These are phyloP conservation scores for Lipophrys pholis DNA, from an alignment of 2,113 vertebrate species.

Conservation along the genomic window DNA sequence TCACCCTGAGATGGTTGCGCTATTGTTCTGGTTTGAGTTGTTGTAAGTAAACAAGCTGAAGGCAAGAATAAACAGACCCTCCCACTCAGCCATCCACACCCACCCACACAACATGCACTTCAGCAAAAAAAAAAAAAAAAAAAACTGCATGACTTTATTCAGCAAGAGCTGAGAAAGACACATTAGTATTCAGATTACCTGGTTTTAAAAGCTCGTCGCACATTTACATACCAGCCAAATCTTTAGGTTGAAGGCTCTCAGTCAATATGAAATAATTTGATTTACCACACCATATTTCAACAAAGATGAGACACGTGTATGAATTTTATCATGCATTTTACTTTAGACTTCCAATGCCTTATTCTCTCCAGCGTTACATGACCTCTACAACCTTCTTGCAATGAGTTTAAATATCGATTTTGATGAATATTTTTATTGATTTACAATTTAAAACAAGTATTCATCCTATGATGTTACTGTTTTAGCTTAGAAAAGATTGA, in stretches of 20 bases:
- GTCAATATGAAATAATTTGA: no score
- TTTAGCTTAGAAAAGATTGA: slow-evolving; percentile 1
- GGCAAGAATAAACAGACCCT: slow-evolving; percentile 22
- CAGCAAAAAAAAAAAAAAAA: no score
- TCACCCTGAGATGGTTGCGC: slow-evolving; percentile 17
- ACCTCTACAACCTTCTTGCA: background rate
- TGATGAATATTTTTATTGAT: slow-evolving; percentile 20
- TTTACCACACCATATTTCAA: no score
- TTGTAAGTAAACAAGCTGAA: slow-evolving; percentile 24
- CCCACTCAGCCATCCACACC: slow-evolving; percentile 33
- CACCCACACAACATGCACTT: slow-evolving; percentile 30
- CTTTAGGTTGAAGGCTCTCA: slow-evolving; percentile 22
- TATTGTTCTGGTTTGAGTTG: slow-evolving; percentile 26
- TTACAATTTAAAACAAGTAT: slow-evolving; percentile 6
- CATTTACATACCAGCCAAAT: slow-evolving; percentile 40
- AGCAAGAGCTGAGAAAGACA: background rate
- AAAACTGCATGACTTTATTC: slow-evolving; percentile 16
- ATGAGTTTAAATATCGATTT: slow-evolving; percentile 18
- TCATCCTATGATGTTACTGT: background rate
- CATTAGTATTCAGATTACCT: slow-evolving; percentile 25
- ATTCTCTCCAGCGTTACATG: no score
- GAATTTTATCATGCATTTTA: no score
- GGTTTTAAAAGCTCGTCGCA: background rate
- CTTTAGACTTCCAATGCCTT: no score
- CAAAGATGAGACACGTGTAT: no score